Percentiles rank a stretch among this genome's conserved stretches.
These are phyloP conservation scores for Epiblema foenella DNA, from an alignment of 2,888 invertebrate species.

Conservation along the genomic window DNA sequence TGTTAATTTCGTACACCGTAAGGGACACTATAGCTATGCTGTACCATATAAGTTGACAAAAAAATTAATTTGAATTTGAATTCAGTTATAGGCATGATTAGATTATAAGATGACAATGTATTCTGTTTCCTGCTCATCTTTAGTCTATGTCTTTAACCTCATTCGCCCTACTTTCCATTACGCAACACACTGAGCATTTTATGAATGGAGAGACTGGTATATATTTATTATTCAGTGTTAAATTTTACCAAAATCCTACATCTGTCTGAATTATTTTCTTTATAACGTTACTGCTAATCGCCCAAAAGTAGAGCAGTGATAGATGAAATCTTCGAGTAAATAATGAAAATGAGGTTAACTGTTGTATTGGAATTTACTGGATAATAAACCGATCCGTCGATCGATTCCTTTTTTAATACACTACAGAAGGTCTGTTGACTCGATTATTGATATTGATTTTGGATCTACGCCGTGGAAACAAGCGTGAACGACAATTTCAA, in stretches of 20 bases:
- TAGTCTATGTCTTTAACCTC: conserved; percentile 60
- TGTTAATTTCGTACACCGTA: too few species aligned
- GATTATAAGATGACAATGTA: not conserved
- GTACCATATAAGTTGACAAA: too few species aligned
- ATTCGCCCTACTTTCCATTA: conserved; percentile 68
- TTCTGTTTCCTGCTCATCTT: conserved; percentile 15
- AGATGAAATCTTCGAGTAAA: conserved; percentile 39
- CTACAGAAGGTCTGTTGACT: not conserved
- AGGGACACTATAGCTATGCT: too few species aligned
- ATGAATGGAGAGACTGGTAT: conserved; percentile 63
- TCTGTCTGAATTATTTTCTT: conserved; percentile 62
- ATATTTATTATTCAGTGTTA: conserved; percentile 62
- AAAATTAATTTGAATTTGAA: not conserved
- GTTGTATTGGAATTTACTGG: conserved; percentile 39
- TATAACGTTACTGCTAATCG: conserved; percentile 55
- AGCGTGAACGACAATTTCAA: too few species aligned
- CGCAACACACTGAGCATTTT: conserved; percentile 67
- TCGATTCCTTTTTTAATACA: conserved; percentile 20
- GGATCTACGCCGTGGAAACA: not conserved
- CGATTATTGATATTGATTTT: not conserved
- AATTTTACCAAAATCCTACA: conserved; percentile 70
- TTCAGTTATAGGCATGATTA: not conserved
- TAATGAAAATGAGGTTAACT: conserved; percentile 44
- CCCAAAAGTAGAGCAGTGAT: conserved; percentile 53
- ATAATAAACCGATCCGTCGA: conserved; percentile 21